Evolutionary conservation across 2,113 vertebrate species (phyloP), one percentile per base, ranked within the genome.

Genomic region (Lontra canadensis): DNA sequence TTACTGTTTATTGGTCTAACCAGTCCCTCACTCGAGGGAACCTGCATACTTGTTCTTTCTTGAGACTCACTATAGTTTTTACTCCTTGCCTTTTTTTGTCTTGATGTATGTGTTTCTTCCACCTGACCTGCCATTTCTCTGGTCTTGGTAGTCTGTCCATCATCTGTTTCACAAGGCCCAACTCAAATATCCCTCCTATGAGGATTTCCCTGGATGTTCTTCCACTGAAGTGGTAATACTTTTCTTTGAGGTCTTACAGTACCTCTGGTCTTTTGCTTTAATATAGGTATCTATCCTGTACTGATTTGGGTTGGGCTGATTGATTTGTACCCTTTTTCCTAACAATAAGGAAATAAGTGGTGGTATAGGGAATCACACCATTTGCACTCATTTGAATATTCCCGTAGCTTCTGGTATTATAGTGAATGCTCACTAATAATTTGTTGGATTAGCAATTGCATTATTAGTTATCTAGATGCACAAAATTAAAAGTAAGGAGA

Each of bases 341-440:
- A 65, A 92, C 49, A 26, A 18, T 74, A 44, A 63, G 42, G 76
- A 74, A 88, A 47, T 17, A n/a, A 63, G 31, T 78, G 59, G 29
- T 93, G 1, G 42, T 83, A 3, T 84, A 71, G 20, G n/a, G 25
- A 95, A 71, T 47, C 47, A 88, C 26, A 73, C 20, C 7, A 94
- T 86, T 87, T 95, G 23, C 86, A 76, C 90, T 93, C 67, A 8
- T 93, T 85, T 94, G 55, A 92, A 86, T 94, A 76, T 17, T 88
- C 20, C 49, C 11, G 0, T 52, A 85, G 29, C 69, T 67, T 84
- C 47, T 95, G 69, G 42, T 63, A 52, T 83, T 76, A 26, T 44
- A 67, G 67, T 90, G 55, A 92, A 83, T 93, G 49, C 14, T 94
- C 47, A 85, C 1, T 80, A 55, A 18, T 94, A 90, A 47, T 81